Percentiles rank a stretch among this genome's conserved stretches.
phyloP scores from a whole-genome alignment of 2,113 vertebrate genomes.

The Promerops cafer region DNA sequence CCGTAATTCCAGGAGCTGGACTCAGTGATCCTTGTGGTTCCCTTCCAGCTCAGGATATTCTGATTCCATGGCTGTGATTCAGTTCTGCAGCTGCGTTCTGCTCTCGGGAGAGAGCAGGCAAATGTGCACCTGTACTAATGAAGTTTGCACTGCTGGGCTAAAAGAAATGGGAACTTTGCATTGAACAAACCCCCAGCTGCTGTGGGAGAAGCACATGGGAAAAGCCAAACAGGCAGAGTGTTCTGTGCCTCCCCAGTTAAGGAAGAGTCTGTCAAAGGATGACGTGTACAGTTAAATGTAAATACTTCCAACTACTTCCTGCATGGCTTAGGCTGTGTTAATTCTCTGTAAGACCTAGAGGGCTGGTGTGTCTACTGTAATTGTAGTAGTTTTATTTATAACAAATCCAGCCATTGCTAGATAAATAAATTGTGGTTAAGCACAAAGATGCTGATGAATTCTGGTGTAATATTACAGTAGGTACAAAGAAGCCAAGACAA shows the following conservation, averaged over 20 bases:
- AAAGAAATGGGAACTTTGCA: background rate
- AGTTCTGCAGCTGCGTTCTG: background rate
- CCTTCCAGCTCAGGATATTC: background rate
- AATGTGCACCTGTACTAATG: background rate
- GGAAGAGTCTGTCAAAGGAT: background rate
- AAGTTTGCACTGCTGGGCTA: background rate
- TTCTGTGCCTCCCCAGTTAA: background rate
- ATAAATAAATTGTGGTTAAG: background rate
- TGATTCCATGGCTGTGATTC: background rate
- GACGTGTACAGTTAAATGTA: background rate
- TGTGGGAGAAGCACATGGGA: background rate
- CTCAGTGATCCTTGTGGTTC: background rate
- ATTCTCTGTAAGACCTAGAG: background rate
- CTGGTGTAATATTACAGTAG: background rate
- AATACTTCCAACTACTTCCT: background rate
- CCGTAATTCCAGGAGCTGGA: background rate
- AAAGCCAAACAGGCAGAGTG: background rate
- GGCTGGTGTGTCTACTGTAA: background rate
- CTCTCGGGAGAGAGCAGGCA: background rate
- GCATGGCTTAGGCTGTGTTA: background rate
- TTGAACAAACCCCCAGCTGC: background rate
- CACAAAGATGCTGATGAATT: background rate
- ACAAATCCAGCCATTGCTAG: background rate
- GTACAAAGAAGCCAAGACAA: background rate
- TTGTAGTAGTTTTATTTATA: background rate